phyloP scores from a whole-genome alignment of 2,888 invertebrate genomes.

The Artemia sp. region DNA sequence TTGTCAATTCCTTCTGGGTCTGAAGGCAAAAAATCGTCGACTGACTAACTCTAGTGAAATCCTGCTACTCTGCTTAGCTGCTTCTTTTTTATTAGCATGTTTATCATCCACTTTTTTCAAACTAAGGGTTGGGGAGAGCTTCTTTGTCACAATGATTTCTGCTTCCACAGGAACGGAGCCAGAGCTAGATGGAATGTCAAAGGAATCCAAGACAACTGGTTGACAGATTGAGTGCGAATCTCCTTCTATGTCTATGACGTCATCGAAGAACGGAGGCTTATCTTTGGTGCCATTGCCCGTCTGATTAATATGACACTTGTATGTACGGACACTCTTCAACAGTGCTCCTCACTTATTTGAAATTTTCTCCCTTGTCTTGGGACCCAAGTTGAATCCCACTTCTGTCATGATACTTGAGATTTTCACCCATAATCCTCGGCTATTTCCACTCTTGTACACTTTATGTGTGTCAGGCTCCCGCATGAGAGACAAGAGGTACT shows the following conservation, averaged over 20 bases:
- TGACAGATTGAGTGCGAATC: no score
- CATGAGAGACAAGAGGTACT: no score
- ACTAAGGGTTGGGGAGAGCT: no score
- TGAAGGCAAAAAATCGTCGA: constrained; percentile 10
- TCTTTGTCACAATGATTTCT: no score
- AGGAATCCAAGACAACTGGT: no score
- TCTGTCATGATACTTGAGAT: constrained; percentile 13
- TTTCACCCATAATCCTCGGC: constrained; percentile 10
- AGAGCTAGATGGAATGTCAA: no score
- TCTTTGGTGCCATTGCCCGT: no score
- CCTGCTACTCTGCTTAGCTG: constrained; percentile 13
- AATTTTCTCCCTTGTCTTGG: constrained; percentile 6
- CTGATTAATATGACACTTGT: constrained; percentile 13
- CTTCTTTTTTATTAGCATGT: constrained; percentile 13
- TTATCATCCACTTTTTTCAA: no score
- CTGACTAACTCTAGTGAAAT: constrained; percentile 10
- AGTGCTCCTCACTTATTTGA: constrained; percentile 13
- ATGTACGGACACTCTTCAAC: constrained; percentile 6
- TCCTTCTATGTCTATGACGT: no score
- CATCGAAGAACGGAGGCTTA: no score
- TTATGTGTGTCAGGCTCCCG: constrained; percentile 13
- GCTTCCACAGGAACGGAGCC: no score
- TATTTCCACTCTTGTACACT: constrained; percentile 13
- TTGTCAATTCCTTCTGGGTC: constrained; percentile 13
- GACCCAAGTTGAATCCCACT: constrained; percentile 13